Evolutionary conservation across 2,888 invertebrate genomes (phyloP), one percentile per base, ranked within the genome.

Genomic region (Ellobium chinense): DNA sequence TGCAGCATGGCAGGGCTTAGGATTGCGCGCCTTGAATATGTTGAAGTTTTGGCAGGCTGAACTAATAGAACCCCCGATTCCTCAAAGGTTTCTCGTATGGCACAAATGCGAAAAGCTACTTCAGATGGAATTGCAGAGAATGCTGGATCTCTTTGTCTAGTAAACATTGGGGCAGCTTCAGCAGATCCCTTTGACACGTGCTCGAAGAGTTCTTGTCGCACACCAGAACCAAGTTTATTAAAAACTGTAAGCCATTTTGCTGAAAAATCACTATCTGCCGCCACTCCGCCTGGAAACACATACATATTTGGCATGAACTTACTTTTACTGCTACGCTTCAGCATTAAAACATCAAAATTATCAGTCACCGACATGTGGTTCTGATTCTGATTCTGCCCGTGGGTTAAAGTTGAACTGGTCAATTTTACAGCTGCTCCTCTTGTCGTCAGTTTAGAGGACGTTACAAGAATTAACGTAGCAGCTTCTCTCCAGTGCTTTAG

Each of bases 281-380:
- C 93, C 73, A 95, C 94, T 78, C 98, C 98, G n/a, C 98, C 98
- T 58, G 98, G 97, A 93, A 97, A 98, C 62, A 97, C 97, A 90
- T 95, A 95, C 84, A 95, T 94, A 90, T 95, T 96, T 24, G 97
- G 96, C 94, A 97, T 95, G 92, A 95, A 95, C 3, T 95, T 95
- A 75, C 96, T 95, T 84, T 94, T 95, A 76, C 94, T 93, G 84
- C 96, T 95, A 78, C 98, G 88, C 86, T 93, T 93, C 79, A 94
- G 87, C 92, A 94, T 92, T 60, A 95, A 87, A 31, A 91, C 81
- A 46, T 90, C 87, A 81, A 88, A 91, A 79, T 91, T 87, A 21
- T 66, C 69, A 12, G 5, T 27, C 60, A 21, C 34, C 31, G 60
- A 21, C 37, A n/a, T n/a, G 4, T 21, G 27, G 9, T 56, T n/a